Evolutionary conservation across 2,113 vertebrate species (phyloP), one percentile per base, ranked within the genome.

Genomic region (Phyllostomus hastatus): DNA sequence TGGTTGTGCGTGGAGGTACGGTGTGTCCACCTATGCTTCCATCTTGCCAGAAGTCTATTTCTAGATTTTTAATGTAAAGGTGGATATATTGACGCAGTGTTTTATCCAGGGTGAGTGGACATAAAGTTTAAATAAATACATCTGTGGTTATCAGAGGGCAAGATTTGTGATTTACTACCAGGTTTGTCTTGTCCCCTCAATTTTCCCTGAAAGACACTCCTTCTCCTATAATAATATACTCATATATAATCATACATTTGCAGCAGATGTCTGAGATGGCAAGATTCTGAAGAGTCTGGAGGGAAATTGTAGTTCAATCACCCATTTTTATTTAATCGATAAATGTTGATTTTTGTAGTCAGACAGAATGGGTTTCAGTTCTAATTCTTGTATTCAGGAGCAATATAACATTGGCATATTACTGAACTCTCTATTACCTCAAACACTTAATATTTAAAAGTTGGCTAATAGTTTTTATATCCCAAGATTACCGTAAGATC

Each of bases 1-100:
- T 41, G 38, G 38, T 41, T 41, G 38, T 41, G 38, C 38, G 38
- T 41, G 38, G 38, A 41, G 38, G 38, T 41, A 41, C 38, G 38
- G 38, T 41, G 38, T 41, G 38, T 41, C 38, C 38, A 41, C 38
- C 38, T 41, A 41, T 41, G 38, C 38, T 4, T 41, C 38, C 38
- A 41, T 41, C 38, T 41, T 41, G 38, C 38, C 38, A 41, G 38
- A 41, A 41, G 38, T 41, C 38, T 91, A 72, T 61, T 82, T 83
- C 43, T 94, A 72, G 35, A 78, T 46, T 66, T 91, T 83, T 83
- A 41, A 83, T 91, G 46, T 88, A 73, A 83, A 95, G 64, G 41
- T 69, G 5, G 17, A 38, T 48, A 75, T 75, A 81, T 54, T 52
- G 28, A 16, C 17, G 1, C 1, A 85, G 2, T 22, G 41, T 54